phyloP scores from a whole-genome alignment of 2,888 invertebrate genomes.

The Unio delphinus region DNA sequence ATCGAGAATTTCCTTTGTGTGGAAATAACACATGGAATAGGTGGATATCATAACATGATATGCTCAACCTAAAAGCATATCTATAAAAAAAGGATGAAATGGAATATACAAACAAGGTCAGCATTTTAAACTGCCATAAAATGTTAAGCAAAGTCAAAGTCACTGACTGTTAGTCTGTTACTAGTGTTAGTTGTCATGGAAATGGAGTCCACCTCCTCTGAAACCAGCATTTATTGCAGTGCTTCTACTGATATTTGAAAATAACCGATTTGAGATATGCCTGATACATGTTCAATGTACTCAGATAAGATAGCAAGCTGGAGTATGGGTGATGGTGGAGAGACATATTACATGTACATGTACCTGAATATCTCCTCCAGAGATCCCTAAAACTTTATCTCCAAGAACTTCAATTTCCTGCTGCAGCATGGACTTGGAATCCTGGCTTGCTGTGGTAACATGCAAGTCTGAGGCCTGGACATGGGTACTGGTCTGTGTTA shows the following conservation, averaged over 20 bases:
- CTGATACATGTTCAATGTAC: slow-evolving; percentile 1
- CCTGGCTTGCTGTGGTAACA: slow-evolving; percentile 2
- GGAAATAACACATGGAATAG: too few relatives aligned
- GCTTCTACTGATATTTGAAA: background rate
- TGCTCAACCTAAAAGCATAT: too few relatives aligned
- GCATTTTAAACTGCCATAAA: too few relatives aligned
- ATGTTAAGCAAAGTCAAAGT: too few relatives aligned
- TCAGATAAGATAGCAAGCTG: background rate
- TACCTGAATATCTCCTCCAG: slow-evolving; percentile 17
- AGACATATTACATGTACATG: slow-evolving; percentile 10
- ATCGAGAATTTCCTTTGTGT: too few relatives aligned
- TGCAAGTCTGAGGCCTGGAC: slow-evolving; percentile 4
- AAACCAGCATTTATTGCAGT: background rate
- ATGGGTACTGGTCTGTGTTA: slow-evolving; percentile 17
- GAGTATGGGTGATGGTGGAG: background rate
- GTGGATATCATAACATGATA: too few relatives aligned
- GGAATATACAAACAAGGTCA: too few relatives aligned
- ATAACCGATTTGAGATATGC: background rate
- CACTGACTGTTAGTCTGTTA: too few relatives aligned
- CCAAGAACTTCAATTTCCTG: slow-evolving; percentile 30
- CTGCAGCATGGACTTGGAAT: slow-evolving; percentile 16
- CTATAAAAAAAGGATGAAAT: too few relatives aligned
- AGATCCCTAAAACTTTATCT: slow-evolving; percentile 27
- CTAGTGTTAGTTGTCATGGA: too few relatives aligned
- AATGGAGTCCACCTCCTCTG: background rate